phyloP scores from a whole-genome alignment of 2,888 invertebrate species.

The Thecocarcelia acutangulata region DNA sequence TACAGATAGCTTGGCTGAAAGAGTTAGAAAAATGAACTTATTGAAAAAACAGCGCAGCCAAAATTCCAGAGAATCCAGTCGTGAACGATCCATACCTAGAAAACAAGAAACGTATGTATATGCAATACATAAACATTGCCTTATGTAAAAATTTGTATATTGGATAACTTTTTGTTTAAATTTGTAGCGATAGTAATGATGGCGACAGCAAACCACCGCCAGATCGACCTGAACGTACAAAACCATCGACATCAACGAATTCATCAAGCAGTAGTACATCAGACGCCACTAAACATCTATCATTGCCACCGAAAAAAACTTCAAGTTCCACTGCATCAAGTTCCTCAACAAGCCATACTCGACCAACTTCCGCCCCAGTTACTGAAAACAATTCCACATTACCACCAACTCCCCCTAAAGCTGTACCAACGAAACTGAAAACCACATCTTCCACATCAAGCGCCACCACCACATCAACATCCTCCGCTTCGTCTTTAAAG shows the following conservation, averaged over 20 bases:
- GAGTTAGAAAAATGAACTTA: slow-evolving; percentile 86
- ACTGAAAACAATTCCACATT: slow-evolving; percentile 46
- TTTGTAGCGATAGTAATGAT: slow-evolving; percentile 67
- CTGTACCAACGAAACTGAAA: slow-evolving; percentile 60
- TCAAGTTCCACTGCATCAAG: slow-evolving; percentile 62
- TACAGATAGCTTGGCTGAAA: slow-evolving; percentile 86
- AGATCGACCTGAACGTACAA: slow-evolving; percentile 78
- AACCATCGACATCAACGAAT: slow-evolving; percentile 70
- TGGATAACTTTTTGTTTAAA: neutral
- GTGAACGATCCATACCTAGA: slow-evolving; percentile 79
- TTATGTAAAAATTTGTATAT: neutral
- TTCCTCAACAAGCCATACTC: slow-evolving; percentile 44
- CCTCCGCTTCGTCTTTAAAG: slow-evolving; percentile 64
- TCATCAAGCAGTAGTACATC: slow-evolving; percentile 24
- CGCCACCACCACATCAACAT: slow-evolving; percentile 53
- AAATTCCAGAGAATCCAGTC: slow-evolving; percentile 79
- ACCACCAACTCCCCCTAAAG: slow-evolving; percentile 46
- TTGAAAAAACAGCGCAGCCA: slow-evolving; percentile 81
- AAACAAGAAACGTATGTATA: slow-evolving; percentile 78
- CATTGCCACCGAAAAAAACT: slow-evolving; percentile 76
- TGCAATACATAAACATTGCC: neutral
- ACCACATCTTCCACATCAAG: slow-evolving; percentile 57
- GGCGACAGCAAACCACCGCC: slow-evolving; percentile 72
- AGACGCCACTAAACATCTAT: slow-evolving; percentile 73
- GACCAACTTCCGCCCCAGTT: slow-evolving; percentile 61